Base-by-base conservation (phyloP, 2,888 invertebrate species). In the Brachypalpus laphriformis region DNA sequence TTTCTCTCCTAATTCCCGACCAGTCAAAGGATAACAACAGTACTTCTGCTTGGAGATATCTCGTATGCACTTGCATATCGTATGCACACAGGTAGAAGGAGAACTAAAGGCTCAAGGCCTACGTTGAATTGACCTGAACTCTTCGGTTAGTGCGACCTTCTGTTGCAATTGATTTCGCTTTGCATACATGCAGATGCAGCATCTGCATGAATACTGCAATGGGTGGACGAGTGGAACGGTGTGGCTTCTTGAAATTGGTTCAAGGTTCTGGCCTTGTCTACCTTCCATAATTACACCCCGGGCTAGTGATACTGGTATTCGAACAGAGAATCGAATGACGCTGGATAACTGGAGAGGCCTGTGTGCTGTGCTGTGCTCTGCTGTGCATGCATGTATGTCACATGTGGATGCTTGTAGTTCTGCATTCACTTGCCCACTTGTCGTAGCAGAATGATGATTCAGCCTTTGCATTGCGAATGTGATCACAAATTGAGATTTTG, bases 241-340 rank as follows among this genome's bases (percentile, higher is more conserved):
- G 56, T 57, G 40, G 76, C 63, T 76, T 82, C 76, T 70, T 76
- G 51, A 68, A 76, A 68, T 74, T 83, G 68, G 82, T 83, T 83
- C 82, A 83, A 83, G 82, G 82, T 83, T 78, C 34, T 61, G 72
- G 78, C 78, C 82, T 83, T 74, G 82, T 78, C 78, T 78, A 68
- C 68, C 54, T 54, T 45, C 54, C 68, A 40, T 83, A 78, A 83
- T 83, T 78, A 74, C 72, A 68, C 82, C 63, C 72, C 68, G 18
- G 51, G 72, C 70, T 57, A 45, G 45, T 47, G 42, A 25, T 34
- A 56, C 63, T 63, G 28, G 45, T 56, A 56, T 51, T 81, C 56
- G 61, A 70, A 75, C 40, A 5, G 49, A 68, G 47, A 74, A 59
- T 45, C 47, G 71, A 16, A 42, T 31, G 61, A 20, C 28, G 28